Evolutionary conservation across 2,113 vertebrate genomes (phyloP).

Genomic region (Xiphorhynchus elegans): DNA sequence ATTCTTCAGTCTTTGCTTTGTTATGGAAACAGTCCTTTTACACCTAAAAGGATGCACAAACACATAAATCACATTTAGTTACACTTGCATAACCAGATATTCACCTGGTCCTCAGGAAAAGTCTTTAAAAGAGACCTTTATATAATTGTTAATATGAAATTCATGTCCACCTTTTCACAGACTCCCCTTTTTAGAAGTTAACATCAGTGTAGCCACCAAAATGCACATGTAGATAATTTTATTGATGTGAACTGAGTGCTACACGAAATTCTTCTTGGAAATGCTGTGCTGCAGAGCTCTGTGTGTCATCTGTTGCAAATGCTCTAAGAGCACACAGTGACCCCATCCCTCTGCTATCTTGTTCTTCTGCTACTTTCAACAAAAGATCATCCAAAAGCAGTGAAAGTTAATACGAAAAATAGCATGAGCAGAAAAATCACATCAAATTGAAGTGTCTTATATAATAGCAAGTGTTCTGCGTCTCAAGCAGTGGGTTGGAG

Average conservation of each 20-base stretch:
- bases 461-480: conserved; percentile 32
- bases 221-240: neutral
- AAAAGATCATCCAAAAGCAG: neutral
- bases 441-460: conserved; percentile 28
- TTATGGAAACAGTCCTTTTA: neutral
- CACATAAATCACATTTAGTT: neutral
- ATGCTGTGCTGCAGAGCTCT: neutral
- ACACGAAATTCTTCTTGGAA: neutral
- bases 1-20: neutral
- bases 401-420: conserved; percentile 11
- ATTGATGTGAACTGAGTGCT: neutral
- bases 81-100: neutral
- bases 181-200: neutral
- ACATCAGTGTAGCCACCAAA: neutral
- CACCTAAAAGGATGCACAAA: neutral
- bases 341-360: neutral
- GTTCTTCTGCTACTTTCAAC: neutral
- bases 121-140: neutral
- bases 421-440: conserved; percentile 5
- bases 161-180: neutral
- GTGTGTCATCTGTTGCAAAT: neutral
- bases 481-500: conserved; percentile 39
- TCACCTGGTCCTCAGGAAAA: neutral
- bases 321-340: neutral
- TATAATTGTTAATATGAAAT: neutral